Evolutionary conservation across 2,888 invertebrate species (phyloP).

Genomic region (Hipparchia sbordonii): DNA sequence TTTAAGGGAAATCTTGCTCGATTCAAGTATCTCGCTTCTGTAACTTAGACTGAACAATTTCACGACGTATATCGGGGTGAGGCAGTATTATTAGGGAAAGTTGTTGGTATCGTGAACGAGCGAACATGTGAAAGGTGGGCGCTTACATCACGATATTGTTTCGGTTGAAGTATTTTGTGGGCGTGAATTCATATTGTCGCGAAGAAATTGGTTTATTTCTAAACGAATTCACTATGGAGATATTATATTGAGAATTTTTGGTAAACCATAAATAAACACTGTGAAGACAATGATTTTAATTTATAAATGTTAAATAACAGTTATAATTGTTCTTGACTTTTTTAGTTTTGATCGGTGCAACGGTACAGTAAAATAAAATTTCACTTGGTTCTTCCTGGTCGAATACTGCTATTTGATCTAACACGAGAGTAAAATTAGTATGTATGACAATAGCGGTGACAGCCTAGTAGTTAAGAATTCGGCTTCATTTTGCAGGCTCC

Average conservation of each 20-base stretch:
- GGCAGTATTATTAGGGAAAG: slow-evolving; percentile 69
- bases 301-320: too few relatives aligned
- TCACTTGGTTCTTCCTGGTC: too few relatives aligned
- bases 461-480: too few relatives aligned
- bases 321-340: too few relatives aligned
- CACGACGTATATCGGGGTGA: slow-evolving; percentile 56
- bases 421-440: too few relatives aligned
- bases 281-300: too few relatives aligned
- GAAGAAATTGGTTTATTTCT: slow-evolving; percentile 4
- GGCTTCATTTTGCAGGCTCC: too few relatives aligned
- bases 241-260: neutral
- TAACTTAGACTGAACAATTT: slow-evolving; percentile 49
- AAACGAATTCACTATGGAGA: neutral
- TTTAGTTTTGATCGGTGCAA: too few relatives aligned
- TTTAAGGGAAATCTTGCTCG: neutral
- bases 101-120: slow-evolving; percentile 36
- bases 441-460: too few relatives aligned
- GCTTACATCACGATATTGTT: slow-evolving; percentile 38
- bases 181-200: neutral
- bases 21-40: slow-evolving; percentile 14
- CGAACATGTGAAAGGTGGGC: slow-evolving; percentile 39
- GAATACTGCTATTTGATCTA: too few relatives aligned
- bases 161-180: slow-evolving; percentile 18
- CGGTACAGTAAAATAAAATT: too few relatives aligned
- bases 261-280: neutral